Evolutionary conservation across 2,888 invertebrate genomes (phyloP).

Genomic region (Amiota communis): DNA sequence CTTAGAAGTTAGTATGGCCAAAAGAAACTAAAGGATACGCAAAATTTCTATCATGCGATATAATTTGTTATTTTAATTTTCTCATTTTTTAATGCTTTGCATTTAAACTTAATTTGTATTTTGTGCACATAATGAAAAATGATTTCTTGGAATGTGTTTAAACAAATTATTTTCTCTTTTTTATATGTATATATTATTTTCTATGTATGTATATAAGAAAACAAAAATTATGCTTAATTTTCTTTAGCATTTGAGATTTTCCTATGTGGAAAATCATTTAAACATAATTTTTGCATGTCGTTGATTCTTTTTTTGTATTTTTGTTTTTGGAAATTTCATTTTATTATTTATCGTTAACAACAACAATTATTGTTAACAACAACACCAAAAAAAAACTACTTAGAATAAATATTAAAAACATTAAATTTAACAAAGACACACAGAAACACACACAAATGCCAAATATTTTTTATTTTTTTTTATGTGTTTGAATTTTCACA

Average conservation of each 20-base stretch:
- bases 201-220: no score
- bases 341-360: slow-evolving; percentile 13
- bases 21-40: neutral
- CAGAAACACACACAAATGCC: neutral
- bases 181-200: no score
- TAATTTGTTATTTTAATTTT: neutral
- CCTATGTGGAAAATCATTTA: no score
- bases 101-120: neutral
- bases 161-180: no score
- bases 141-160: neutral
- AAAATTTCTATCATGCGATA: no score
- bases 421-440: slow-evolving; percentile 11
- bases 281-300: no score
- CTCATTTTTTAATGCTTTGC: neutral
- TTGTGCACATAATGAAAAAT: neutral
- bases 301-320: neutral
- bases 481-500: slow-evolving; percentile 17
- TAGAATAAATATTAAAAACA: slow-evolving; percentile 3
- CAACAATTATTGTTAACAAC: slow-evolving; percentile 29
- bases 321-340: neutral
- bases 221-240: no score
- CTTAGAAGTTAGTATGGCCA: slow-evolving; percentile 11
- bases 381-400: slow-evolving; percentile 6
- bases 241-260: no score
- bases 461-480: no score